These are phyloP conservation scores for Phyllopteryx taeniolatus DNA, from an alignment of 2,113 vertebrate species.

Conservation along the genomic window DNA sequence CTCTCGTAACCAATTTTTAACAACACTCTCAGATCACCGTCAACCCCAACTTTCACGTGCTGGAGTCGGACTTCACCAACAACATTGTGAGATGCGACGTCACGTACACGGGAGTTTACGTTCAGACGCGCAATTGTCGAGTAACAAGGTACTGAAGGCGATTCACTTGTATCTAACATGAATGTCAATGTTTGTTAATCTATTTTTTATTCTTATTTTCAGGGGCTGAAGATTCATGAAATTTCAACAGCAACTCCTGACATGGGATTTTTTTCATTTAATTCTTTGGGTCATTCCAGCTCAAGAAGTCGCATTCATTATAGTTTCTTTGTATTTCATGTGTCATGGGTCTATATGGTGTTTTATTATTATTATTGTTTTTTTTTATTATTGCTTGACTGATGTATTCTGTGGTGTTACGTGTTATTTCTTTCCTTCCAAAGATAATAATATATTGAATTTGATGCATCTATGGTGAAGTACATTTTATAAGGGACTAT, in stretches of 20 bases:
- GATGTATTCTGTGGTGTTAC: neutral
- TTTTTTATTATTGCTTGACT: neutral
- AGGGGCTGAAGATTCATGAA: conserved; percentile 42
- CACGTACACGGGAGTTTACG: conserved; percentile 77
- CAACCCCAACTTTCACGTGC: conserved; percentile 76
- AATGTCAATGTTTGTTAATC: neutral
- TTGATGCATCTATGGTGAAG: neutral
- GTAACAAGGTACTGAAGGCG: conserved; percentile 65
- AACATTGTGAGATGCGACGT: conserved; percentile 80
- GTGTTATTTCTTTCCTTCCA: neutral
- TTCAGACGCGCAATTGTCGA: conserved; percentile 76
- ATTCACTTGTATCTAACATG: neutral
- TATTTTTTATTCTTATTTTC: conserved; percentile 18
- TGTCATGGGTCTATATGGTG: neutral
- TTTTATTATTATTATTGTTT: neutral
- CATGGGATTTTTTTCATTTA: neutral
- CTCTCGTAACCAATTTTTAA: neutral
- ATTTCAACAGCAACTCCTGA: neutral
- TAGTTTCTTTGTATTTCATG: neutral
- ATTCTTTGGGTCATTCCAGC: neutral
- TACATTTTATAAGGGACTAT: neutral
- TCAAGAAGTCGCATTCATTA: neutral
- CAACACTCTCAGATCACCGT: conserved; percentile 73
- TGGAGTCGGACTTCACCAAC: conserved; percentile 79
- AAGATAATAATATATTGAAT: neutral